A percentile compares a stretch with the other conserved stretches of the same genome.
Evolutionary conservation across 2,888 invertebrate genomes (phyloP).

Genomic region (Matsumyia berberina): DNA sequence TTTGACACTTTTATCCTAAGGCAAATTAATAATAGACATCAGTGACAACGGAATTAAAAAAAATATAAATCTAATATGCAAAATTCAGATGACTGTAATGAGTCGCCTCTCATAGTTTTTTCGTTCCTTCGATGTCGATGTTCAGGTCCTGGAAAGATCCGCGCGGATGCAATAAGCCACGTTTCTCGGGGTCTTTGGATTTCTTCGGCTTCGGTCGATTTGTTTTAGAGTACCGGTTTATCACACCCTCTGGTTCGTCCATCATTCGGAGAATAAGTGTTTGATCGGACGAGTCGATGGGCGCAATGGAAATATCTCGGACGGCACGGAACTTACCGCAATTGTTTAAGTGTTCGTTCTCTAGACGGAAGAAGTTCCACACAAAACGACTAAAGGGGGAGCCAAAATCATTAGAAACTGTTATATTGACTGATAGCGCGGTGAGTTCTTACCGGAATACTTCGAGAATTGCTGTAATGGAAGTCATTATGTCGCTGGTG

Average conservation of each 20-base stretch:
- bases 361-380: constrained; percentile 99
- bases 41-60: constrained; percentile 17
- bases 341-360: constrained; percentile 99
- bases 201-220: constrained; percentile 87
- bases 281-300: constrained; percentile 96
- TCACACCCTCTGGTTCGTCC: constrained; percentile 96
- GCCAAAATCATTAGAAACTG: background rate
- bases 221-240: constrained; percentile 88
- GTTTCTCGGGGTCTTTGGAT: constrained; percentile 86
- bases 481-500: constrained; percentile 92
- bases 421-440: background rate
- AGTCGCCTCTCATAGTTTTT: constrained; percentile 80
- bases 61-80: constrained; percentile 35
- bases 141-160: constrained; percentile 82
- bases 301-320: constrained; percentile 97
- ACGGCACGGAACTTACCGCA: constrained; percentile 99
- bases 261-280: constrained; percentile 95
- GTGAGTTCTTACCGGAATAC: constrained; percentile 89
- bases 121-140: constrained; percentile 82
- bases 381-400: constrained; percentile 91
- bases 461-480: constrained; percentile 93
- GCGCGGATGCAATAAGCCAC: constrained; percentile 85
- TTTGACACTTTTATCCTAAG: constrained; percentile 55
- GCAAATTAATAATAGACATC: constrained; percentile 34
- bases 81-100: background rate